Evolutionary conservation across 2,888 invertebrate genomes (phyloP), one percentile per base, ranked within the genome.

Genomic region (Tigriopus californicus): DNA sequence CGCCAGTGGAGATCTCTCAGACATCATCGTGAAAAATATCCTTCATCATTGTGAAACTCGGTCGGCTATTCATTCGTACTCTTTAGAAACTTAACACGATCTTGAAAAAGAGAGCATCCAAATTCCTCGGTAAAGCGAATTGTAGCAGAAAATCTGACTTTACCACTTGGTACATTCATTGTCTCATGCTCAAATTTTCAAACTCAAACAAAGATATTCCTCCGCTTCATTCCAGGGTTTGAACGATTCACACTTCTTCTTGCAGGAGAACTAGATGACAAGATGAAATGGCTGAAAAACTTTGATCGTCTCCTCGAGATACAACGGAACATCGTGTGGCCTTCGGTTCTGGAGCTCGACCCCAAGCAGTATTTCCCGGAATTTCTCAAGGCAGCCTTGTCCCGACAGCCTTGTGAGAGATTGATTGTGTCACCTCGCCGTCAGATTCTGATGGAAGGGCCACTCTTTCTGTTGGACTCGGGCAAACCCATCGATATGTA

Each of bases 281-380:
- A 78, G 65, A 79, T 79, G 73, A 75, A 77, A 65, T 79, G 79
- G 79, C 69, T 79, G 61, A 78, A 79, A 66, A 79, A 79, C 66
- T 80, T 78, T 67, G 79, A 80, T 64, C 69, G 79, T 20, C 72
- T 79, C 1, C 74, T 79, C 64, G 78, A 79, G 66, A 76, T 79
- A 51, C 79, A 80, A 65, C 71, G 75, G 51, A 78, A 77, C 66
- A 73, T 80, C 51, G 71, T 77, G 4, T 79, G 79, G 79, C 79
- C 79, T 11, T 71, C 77, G 1, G 74, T 79, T 24, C 69, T 73
- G 46, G 79, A 79, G 64, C 67, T 79, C 62, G 79, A 80, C 64
- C 75, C 78, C 1, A 73, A 77, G 64, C 59, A 59, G 20, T 55
- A 33, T 42, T 51, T 68, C 18, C 68, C 71, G 54, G 70, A 78